Percentiles rank a stretch among this genome's conserved stretches.
These are phyloP conservation scores for Mastacembelus armatus DNA, from an alignment of 2,797 vertebrate species.

Conservation along the genomic window DNA sequence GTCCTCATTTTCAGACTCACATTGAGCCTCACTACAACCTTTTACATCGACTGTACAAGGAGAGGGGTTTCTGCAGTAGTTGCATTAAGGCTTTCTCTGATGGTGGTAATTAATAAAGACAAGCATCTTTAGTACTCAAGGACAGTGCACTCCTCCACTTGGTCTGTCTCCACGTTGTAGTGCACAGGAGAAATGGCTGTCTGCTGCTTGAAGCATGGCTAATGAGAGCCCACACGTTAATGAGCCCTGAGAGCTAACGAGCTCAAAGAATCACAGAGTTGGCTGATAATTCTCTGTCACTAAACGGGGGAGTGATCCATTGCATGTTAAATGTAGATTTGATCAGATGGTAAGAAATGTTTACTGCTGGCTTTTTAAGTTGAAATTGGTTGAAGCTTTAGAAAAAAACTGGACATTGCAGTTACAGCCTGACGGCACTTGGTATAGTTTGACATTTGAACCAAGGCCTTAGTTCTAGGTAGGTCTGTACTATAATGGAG, in stretches of 20 bases:
- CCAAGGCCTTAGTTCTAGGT: no score
- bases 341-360: no score
- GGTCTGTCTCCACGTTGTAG: constrained; percentile 17
- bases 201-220: no score
- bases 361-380: not conserved
- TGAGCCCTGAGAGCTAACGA: not conserved
- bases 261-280: not conserved
- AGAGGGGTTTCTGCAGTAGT: constrained; percentile 51
- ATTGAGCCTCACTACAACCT: constrained; percentile 72
- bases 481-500: no score
- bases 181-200: no score
- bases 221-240: no score
- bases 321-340: no score
- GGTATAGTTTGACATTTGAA: not conserved
- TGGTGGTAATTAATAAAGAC: constrained; percentile 56
- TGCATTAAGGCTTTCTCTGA: constrained; percentile 57
- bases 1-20: constrained; percentile 75
- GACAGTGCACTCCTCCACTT: constrained; percentile 25
- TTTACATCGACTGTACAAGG: constrained; percentile 64
- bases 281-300: no score
- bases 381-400: not conserved
- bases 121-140: constrained; percentile 49
- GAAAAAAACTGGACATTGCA: not conserved
- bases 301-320: no score
- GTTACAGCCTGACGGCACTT: not conserved